Conservation (phyloP, 2,113 vertebrate species). For the Menura novaehollandiae region DNA sequence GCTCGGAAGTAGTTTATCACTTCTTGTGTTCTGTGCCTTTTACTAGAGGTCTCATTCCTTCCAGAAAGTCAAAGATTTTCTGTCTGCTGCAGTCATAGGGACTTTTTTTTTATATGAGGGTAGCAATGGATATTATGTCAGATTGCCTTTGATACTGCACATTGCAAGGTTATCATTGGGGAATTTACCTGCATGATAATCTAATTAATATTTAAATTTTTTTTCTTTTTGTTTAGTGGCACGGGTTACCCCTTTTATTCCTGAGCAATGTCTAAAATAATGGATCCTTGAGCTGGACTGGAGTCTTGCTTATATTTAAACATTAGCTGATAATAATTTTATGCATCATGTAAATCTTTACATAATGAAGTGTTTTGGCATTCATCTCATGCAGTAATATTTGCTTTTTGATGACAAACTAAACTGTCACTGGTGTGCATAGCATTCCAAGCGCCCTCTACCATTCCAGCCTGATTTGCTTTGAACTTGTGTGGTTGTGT, state of each 20-base stretch:
- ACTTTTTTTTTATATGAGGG: background rate
- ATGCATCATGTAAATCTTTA: slow-evolving; percentile 1
- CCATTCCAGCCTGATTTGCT: background rate
- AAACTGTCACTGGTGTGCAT: background rate
- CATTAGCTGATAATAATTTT: background rate
- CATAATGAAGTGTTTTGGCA: slow-evolving; percentile 7
- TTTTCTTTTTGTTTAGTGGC: background rate
- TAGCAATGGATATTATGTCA: background rate
- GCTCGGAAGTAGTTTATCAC: background rate
- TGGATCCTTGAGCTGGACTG: background rate
- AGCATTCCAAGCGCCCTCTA: background rate
- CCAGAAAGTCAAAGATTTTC: background rate
- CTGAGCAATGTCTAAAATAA: background rate
- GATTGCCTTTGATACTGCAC: background rate
- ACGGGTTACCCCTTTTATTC: background rate
- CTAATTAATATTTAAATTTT: background rate
- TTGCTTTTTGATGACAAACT: slow-evolving; percentile 33
- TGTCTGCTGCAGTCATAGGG: background rate
- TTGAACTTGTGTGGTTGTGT: background rate
- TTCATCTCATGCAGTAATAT: slow-evolving; percentile 12
- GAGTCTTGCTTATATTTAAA: background rate
- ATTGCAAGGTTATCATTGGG: background rate
- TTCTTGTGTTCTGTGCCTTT: background rate
- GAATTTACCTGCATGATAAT: background rate
- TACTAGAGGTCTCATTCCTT: background rate